phyloP scores from a whole-genome alignment of 2,888 invertebrate species.

The Nebria salina region DNA sequence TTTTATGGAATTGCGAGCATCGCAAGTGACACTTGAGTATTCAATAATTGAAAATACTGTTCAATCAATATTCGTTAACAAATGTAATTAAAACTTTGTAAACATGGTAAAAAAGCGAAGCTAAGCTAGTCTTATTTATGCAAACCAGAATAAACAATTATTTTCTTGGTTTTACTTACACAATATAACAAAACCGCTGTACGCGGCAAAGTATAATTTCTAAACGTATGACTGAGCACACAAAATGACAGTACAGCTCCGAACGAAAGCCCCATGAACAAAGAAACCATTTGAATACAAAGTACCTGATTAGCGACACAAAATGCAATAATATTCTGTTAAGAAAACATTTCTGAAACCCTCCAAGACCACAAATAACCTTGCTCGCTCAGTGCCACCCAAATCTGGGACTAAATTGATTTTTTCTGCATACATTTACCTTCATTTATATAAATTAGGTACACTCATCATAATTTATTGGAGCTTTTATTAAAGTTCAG shows the following conservation, averaged over 20 bases:
- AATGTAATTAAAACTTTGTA: no score
- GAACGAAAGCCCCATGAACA: slow-evolving; percentile 18
- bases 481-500: not conserved
- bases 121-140: no score
- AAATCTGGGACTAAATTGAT: not conserved
- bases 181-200: not conserved
- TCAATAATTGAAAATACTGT: no score
- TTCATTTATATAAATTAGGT: not conserved
- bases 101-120: no score
- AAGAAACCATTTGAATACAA: slow-evolving; percentile 42
- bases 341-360: slow-evolving; percentile 14
- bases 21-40: no score
- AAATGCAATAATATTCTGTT: slow-evolving; percentile 43
- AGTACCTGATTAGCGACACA: slow-evolving; percentile 31
- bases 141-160: not conserved
- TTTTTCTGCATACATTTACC: not conserved
- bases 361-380: not conserved
- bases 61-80: no score
- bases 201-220: not conserved
- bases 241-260: slow-evolving; percentile 7
- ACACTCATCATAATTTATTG: not conserved
- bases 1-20: no score
- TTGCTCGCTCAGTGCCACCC: not conserved
- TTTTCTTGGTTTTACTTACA: not conserved
- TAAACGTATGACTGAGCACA: slow-evolving; percentile 7